A percentile compares a stretch with the other conserved stretches of the same genome.
Evolutionary conservation across 2,797 vertebrate species (phyloP).

Genomic region (Lepilemur ruficaudatus): DNA sequence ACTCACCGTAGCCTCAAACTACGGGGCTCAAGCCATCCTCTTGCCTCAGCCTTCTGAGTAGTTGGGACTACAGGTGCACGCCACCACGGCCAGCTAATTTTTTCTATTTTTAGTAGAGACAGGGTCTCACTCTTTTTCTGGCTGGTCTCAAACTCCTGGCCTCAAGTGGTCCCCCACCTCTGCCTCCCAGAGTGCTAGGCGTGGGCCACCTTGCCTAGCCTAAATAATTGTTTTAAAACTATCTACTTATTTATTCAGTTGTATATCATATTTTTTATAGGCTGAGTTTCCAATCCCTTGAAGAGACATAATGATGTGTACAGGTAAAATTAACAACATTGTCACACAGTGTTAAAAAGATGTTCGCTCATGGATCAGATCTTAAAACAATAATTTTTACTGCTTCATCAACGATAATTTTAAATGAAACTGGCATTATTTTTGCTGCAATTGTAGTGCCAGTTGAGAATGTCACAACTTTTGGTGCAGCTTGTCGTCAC

Average conservation of each 20-base stretch:
- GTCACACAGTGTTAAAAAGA: background rate
- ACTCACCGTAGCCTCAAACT: too few species aligned
- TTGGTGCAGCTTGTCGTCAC: too few species aligned
- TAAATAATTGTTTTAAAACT: background rate
- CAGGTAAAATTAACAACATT: background rate
- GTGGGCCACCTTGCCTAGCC: too few species aligned
- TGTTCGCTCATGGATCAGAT: background rate
- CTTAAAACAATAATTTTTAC: background rate
- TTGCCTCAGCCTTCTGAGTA: too few species aligned
- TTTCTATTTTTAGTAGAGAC: too few species aligned
- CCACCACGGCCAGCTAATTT: too few species aligned
- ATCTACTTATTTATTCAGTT: background rate
- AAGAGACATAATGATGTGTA: background rate
- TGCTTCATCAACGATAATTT: background rate
- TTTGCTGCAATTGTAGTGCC: background rate
- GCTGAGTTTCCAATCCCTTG: slow-evolving; percentile 4
- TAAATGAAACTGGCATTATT: background rate
- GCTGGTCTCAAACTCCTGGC: too few species aligned
- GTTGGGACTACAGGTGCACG: too few species aligned
- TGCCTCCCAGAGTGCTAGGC: too few species aligned
- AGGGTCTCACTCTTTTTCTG: too few species aligned
- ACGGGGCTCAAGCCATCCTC: too few species aligned
- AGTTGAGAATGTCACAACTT: background rate
- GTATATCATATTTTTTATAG: background rate
- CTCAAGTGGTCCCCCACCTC: too few species aligned